Evolutionary conservation across 2,113 vertebrate species (phyloP).

Genomic region (Clarias macrocephalus): DNA sequence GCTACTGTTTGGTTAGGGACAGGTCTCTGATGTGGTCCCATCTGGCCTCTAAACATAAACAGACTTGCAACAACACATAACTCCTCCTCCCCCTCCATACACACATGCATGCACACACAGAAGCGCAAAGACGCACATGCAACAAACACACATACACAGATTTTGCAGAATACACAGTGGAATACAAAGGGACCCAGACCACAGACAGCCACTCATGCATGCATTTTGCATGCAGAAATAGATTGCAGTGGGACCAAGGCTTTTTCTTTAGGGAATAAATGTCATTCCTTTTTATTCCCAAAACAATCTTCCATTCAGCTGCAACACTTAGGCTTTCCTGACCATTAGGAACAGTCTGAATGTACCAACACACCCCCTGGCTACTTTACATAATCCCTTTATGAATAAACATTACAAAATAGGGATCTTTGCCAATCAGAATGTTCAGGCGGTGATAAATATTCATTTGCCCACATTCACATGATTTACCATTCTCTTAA

Average conservation of each 20-base stretch:
- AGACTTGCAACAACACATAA: conserved; percentile 27
- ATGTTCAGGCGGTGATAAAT: conserved; percentile 60
- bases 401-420: conserved; percentile 64
- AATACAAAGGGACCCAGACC: not conserved
- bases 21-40: conserved; percentile 47
- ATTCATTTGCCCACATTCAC: conserved; percentile 57
- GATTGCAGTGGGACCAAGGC: conserved; percentile 32
- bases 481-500: conserved; percentile 37
- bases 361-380: conserved; percentile 57
- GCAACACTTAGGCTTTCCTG: conserved; percentile 49
- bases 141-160: not conserved
- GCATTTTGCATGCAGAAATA: conserved; percentile 18
- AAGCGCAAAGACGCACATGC: conserved; percentile 25
- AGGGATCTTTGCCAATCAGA: conserved; percentile 52
- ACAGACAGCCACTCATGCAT: conserved; percentile 30
- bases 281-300: conserved; percentile 42
- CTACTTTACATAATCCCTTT: conserved; percentile 65
- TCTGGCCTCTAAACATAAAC: conserved; percentile 47
- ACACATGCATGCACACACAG: conserved; percentile 1
- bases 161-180: conserved; percentile 1
- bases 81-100: not conserved
- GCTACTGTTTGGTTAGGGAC: conserved; percentile 51
- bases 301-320: conserved; percentile 50
- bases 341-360: conserved; percentile 52
- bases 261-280: conserved; percentile 38